These are phyloP conservation scores for Beris chalybata DNA, from an alignment of 2,888 invertebrate genomes.

Conservation along the genomic window DNA sequence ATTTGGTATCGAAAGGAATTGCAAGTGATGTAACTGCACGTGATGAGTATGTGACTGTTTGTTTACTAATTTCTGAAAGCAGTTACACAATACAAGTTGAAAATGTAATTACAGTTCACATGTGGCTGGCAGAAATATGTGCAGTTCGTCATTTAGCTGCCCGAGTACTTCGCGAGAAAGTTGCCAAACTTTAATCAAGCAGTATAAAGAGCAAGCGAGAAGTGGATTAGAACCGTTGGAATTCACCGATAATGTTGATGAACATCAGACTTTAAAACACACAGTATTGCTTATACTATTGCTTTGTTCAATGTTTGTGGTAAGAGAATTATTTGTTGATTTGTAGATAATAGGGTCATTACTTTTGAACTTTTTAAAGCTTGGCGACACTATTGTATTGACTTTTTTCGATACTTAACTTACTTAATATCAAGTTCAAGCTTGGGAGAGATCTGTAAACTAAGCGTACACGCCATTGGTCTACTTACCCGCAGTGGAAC, in stretches of 20 bases:
- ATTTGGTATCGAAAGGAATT: constrained; percentile 55
- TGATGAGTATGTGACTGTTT: constrained; percentile 3
- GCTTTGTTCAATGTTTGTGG: constrained; percentile 85
- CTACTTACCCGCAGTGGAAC: no score
- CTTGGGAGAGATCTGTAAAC: no score
- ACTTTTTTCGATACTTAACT: no score
- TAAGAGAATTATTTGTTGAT: constrained; percentile 55
- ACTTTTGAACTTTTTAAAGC: no score
- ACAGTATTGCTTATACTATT: constrained; percentile 79
- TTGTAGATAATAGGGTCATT: background rate
- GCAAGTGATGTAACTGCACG: background rate
- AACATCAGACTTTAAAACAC: constrained; percentile 77
- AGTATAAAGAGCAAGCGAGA: constrained; percentile 59
- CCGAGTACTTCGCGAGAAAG: constrained; percentile 57
- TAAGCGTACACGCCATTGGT: no score
- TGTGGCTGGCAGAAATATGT: constrained; percentile 44
- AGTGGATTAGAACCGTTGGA: constrained; percentile 60
- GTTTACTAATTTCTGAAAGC: no score
- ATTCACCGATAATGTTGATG: constrained; percentile 60
- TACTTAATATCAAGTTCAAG: no score
- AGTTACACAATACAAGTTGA: background rate
- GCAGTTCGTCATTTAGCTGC: constrained; percentile 60
- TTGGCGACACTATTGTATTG: no score
- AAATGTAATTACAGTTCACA: background rate
- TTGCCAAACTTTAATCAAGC: constrained; percentile 59